Base-by-base conservation (phyloP, 2,797 vertebrate species). In the Argyrosomus regius region DNA sequence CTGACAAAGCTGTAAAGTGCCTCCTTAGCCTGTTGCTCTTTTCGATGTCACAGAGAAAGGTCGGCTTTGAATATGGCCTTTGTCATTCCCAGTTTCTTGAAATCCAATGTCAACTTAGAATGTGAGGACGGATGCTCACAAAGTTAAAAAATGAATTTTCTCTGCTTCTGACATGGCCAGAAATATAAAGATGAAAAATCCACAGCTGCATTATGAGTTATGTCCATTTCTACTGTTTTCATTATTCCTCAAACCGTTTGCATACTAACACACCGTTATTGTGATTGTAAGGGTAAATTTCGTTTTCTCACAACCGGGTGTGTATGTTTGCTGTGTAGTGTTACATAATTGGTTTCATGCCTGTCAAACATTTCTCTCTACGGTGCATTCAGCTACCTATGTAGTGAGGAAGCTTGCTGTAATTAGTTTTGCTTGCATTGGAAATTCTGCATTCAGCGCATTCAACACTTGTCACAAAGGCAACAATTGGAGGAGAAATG, bases 1-100 rank as follows among this genome's bases (percentile, higher is more conserved):
- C 78, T 68, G 81, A 80, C 88, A 83, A 61, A 69, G 76, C 73
- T 20, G 64, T 52, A 77, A 90, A 90, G 80, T 84, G 76, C 59
- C 54, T 87, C 75, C 72, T 88, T 78, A 82, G 71, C 69, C 62
- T 43, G 76, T 59, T 84, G 82, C 58, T 71, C 75, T 82, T 79
- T 87, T 85, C 14, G 3, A 65, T 77, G 63, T 78, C 79, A 71
- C 77, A 48, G 26, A 67, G 53, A 77, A 81, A 80, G 74, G 68
- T 72, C 3, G 10, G 76, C 67, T 59, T 72, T 67, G 48, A 83
- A 82, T 56, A 67, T 39, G 57, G 58, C 20, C 60, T 68, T 24
- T 18, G 62, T 64, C 39, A 0, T 77, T 75, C 78, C 26, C 54
- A 68, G 53, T 64, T 82, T 64, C 56, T 65, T 72, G 14, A 50